Evolutionary conservation across 2,113 vertebrate species (phyloP).

Genomic region (Sinosuthora webbiana): DNA sequence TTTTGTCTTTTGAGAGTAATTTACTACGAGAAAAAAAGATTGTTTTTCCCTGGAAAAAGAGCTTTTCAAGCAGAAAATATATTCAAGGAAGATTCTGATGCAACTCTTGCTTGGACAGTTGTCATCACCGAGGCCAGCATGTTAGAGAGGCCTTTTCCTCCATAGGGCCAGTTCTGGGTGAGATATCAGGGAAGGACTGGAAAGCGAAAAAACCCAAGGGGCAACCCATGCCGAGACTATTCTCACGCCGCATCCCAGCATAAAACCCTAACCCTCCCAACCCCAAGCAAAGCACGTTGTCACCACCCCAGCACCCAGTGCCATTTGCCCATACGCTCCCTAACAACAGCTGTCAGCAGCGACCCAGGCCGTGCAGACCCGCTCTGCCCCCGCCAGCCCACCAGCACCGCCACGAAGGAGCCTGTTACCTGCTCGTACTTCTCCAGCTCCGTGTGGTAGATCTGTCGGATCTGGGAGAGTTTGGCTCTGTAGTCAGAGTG

Average conservation of each 20-base stretch:
- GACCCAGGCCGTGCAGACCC: background rate
- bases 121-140: background rate
- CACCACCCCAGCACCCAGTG: background rate
- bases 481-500: slow-evolving; percentile 97
- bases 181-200: background rate
- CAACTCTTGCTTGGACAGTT: background rate
- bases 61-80: background rate
- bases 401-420: background rate
- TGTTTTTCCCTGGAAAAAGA: background rate
- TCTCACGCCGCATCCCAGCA: accelerated
- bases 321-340: background rate
- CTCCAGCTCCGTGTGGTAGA: slow-evolving; percentile 99
- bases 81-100: background rate
- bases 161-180: background rate
- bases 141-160: background rate
- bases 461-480: slow-evolving; percentile 95
- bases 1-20: background rate
- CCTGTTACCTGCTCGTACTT: slow-evolving; percentile 95
- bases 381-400: background rate
- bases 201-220: background rate
- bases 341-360: background rate
- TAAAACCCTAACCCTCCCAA: background rate
- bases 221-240: background rate
- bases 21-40: background rate
- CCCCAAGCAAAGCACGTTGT: background rate